Conservation (phyloP, 1,140 invertebrate species). For the Sycophaga agraensis region DNA sequence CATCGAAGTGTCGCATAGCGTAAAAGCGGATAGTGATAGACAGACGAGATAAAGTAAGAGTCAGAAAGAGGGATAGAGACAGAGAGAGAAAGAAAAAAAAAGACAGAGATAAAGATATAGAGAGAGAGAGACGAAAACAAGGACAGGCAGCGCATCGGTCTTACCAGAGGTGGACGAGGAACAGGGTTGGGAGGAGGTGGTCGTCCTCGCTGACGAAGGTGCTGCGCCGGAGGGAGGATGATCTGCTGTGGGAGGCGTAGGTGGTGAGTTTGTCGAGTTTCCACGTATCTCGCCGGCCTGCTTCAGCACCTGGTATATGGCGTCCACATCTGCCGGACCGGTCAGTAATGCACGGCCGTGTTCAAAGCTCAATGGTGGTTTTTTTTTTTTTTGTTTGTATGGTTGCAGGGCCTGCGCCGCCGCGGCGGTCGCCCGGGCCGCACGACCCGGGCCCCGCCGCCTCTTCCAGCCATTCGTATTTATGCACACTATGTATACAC, state of each 20-base stretch:
- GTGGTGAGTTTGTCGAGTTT: conserved; percentile 57
- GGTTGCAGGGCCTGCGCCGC: too few species aligned
- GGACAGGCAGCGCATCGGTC: conserved; percentile 43
- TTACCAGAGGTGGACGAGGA: conserved; percentile 65
- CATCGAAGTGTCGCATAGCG: background rate
- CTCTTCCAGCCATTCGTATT: too few species aligned
- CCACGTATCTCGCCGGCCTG: conserved; percentile 80
- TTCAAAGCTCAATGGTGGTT: conserved; percentile 32
- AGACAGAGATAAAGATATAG: background rate
- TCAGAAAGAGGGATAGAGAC: background rate
- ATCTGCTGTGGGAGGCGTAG: conserved; percentile 56
- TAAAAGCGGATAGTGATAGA: conserved; percentile 15
- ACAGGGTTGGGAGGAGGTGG: conserved; percentile 60
- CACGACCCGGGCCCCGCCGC: too few species aligned
- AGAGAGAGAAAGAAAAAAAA: conserved; percentile 32
- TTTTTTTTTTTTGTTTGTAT: too few species aligned
- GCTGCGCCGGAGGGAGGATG: conserved; percentile 50
- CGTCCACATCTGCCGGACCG: conserved; percentile 73
- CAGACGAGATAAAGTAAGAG: background rate
- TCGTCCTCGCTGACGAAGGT: conserved; percentile 53
- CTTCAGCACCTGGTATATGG: conserved; percentile 90
- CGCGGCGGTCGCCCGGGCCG: too few species aligned
- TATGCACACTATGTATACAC: too few species aligned
- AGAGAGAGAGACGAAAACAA: conserved; percentile 4
- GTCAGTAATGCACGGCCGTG: conserved; percentile 35